Base-by-base conservation (phyloP, 2,888 invertebrate genomes). In the Ophraella communa region DNA sequence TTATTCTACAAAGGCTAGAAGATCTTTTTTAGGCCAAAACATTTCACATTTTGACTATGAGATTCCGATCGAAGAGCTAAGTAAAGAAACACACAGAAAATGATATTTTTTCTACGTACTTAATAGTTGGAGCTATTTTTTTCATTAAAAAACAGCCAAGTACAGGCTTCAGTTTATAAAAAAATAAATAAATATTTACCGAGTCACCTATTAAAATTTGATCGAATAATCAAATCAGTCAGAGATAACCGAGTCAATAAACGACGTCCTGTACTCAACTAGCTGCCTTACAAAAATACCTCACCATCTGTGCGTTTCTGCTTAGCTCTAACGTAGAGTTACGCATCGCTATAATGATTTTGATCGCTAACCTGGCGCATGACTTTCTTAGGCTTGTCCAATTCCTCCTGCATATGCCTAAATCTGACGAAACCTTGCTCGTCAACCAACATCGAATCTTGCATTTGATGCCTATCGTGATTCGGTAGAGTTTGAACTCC, bases 361-460 rank as follows among this genome's bases (percentile, higher is more conserved):
- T 78, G 72, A 62, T 80, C 80, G 61, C 76, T 67, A 17, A 66
- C 54, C 53, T 76, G 76, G 60, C 79, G 78, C 67, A 79, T 78
- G 23, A 71, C 71, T 62, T 78, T 78, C 66, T 79, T 80, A 54
- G 78, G 76, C 60, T 78, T 76, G 24, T 74, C 74, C 56, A 67
- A 57, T 52, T 77, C 74, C 51, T 77, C 77, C 49, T 75, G 75
- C 72, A 93, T 84, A 14, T 91, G 89, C 67, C 93, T 87, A 83
- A 95, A 94, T 72, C 95, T 85, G 11, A 95, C 91, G 81, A 95
- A 94, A 4, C 95, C 94, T 77, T 94, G 92, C 78, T 95, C 95
- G 66, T 93, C 92, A n/a, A 94, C 93, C 68, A 95, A 83, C 93
- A 95, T 94, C 72, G 93, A 88, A 63, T 84, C 80, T 73, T 86